Base-by-base conservation (phyloP, 1,140 invertebrate genomes). In the Bombus soroeensis region DNA sequence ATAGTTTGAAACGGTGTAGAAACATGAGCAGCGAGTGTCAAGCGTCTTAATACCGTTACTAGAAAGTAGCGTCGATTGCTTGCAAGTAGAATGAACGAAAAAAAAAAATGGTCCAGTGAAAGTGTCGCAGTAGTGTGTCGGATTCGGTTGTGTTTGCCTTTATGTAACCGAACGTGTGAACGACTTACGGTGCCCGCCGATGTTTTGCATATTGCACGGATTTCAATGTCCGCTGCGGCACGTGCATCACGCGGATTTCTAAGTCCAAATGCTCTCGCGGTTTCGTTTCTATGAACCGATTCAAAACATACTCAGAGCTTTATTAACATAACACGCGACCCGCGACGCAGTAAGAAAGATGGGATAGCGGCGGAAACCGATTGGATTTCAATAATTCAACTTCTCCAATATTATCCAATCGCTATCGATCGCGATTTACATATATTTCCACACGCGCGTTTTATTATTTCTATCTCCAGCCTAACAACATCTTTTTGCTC, bases 81-180 rank as follows among this genome's bases (percentile, higher is more conserved):
- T 28, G 41, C 74, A 41, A 72, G 73, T 41, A 73, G 74, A 79
- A 57, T 75, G 70, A 74, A 78, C 37, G 81, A 68, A 57, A 83
- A 34, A 76, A 66, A 84, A 81, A 87, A 87, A 81, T 85, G 86
- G 86, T 81, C 86, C 86, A 85, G 86, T 85, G 86, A 87, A 87
- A 87, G 86, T 87, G 83, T 87, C 86, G 72, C 77, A 72, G 43
- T 53, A 22, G 66, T 41, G 37, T 53, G 25, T 80, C 43, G 73
- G 72, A 83, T 83, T 70, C 72, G 81, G 18, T 81, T 43, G 76
- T 83, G 66, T 78, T 83, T 83, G 81, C 66, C 28, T 83, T 83
- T 87, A 83, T 78, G 85, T 87, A 83, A 87, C 74, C 47, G 71
- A 70, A 81, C 53, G 85, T 73, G 68, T 43, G 81, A 59, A 71